Evolutionary conservation across 2,888 invertebrate species (phyloP), one percentile per base, ranked within the genome.

Genomic region (Synanthedon myopaeformis): DNA sequence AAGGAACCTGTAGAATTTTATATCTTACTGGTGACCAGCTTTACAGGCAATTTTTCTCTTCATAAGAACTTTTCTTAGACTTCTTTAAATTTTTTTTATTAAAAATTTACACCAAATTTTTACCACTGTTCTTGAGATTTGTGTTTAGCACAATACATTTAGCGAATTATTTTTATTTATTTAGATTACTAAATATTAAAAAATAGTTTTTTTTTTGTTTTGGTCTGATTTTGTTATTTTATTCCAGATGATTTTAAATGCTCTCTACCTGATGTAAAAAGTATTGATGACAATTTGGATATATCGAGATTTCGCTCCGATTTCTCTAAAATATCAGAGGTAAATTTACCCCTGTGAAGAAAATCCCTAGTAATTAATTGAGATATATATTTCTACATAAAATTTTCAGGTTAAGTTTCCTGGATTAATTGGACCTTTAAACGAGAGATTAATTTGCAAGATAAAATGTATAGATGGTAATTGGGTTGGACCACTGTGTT

Each of bases 401-500:
- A 23, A 35, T 10, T 35, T 69, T 41, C 59, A 92, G 87, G 92
- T 92, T 1, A 91, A 91, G 73, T 94, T 94, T 76, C 91, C 92
- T n/a, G 94, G 93, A 14, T 89, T 93, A 59, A 91, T 94, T 59
- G 93, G 93, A 11, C 92, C 93, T 3, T 79, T 92, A 56, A 92
- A 92, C 58, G 93, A 93, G 71, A 88, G 91, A 55, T 86, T 93
- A 28, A 89, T 93, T 54, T 95, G 95, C 79, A 95, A 95, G 79
- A 93, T 95, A 60, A 94, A 94, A 75, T 95, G 95, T 71, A 91
- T 94, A 57, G 93, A 92, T 69, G 94, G 94, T 51, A 92, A 93
- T 72, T 95, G 95, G 95, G 93, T 94, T 49, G 95, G 95, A 3
- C 95, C 95, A 1, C 83, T 95, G 17, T 95, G 95, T 74, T 92